Evolutionary conservation across 2,888 invertebrate species (phyloP).

Genomic region (Stramonita haemastoma): DNA sequence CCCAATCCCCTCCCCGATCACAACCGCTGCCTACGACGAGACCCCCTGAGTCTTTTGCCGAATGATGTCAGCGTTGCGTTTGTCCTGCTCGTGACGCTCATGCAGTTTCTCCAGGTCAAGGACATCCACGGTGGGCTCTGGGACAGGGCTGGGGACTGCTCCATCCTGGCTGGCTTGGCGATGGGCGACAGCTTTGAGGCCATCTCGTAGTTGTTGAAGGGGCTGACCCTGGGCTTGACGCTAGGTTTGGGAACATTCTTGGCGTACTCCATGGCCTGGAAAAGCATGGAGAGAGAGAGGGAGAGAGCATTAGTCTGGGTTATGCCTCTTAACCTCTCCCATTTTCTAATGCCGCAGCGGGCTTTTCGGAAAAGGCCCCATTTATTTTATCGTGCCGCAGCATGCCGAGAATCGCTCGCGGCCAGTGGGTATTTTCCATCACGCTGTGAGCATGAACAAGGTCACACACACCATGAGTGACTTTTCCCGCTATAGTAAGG

Average conservation of each 20-base stretch:
- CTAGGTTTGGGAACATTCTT: conserved; percentile 73
- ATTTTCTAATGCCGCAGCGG: too few species aligned
- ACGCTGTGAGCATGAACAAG: too few species aligned
- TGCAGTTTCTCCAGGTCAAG: conserved; percentile 68
- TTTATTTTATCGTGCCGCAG: too few species aligned
- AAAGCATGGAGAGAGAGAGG: too few species aligned
- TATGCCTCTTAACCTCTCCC: too few species aligned
- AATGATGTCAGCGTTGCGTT: conserved; percentile 68
- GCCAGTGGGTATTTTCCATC: too few species aligned
- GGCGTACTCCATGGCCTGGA: conserved; percentile 74
- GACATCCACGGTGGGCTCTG: conserved; percentile 55
- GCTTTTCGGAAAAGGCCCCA: too few species aligned
- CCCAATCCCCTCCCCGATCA: too few species aligned
- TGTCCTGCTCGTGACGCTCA: conserved; percentile 69
- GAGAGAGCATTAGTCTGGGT: too few species aligned
- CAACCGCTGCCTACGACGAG: conserved; percentile 14
- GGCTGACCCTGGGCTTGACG: conserved; percentile 58
- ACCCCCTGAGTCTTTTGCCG: conserved; percentile 56
- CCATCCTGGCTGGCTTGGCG: conserved; percentile 29
- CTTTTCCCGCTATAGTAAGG: too few species aligned
- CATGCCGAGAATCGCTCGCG: too few species aligned
- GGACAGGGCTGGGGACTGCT: not conserved
- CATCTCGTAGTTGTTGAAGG: conserved; percentile 68
- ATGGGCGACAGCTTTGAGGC: conserved; percentile 60
- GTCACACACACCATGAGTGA: too few species aligned